phyloP scores from a whole-genome alignment of 2,797 vertebrate species.

The Rhinoraja longicauda region DNA sequence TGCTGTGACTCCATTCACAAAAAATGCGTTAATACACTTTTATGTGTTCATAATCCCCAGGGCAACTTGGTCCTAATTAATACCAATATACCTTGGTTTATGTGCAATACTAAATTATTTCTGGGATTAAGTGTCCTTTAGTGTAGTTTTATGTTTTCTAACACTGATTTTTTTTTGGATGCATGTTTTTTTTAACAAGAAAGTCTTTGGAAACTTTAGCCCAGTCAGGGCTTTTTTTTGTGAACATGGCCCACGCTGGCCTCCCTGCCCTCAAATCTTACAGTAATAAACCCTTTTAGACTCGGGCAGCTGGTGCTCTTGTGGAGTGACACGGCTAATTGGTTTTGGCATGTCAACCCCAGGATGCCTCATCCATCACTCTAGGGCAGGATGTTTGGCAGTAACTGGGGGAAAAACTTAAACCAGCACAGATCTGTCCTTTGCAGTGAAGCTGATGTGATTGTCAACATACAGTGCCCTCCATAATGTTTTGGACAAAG shows the following conservation, averaged over 20 bases:
- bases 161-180: background rate
- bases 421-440: background rate
- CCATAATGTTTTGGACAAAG: too few species aligned
- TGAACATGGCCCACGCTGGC: conserved; percentile 51
- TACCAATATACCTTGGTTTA: conserved; percentile 19
- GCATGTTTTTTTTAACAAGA: background rate
- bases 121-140: background rate
- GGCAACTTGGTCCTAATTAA: conserved; percentile 17
- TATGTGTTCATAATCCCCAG: background rate
- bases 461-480: background rate
- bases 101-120: background rate
- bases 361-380: conserved; percentile 57
- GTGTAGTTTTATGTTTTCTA: background rate
- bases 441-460: background rate
- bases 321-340: conserved; percentile 59
- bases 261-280: conserved; percentile 54
- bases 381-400: conserved; percentile 48
- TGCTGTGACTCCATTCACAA: background rate
- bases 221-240: conserved; percentile 1
- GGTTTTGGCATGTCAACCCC: conserved; percentile 55
- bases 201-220: background rate
- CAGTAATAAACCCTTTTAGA: conserved; percentile 48
- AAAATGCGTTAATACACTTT: background rate
- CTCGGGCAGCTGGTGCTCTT: conserved; percentile 53
- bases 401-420: conserved; percentile 46